Percentiles rank a stretch among this genome's conserved stretches.
Evolutionary conservation across 2,888 invertebrate species (phyloP).

Genomic region (Nasonovia ribisnigri): DNA sequence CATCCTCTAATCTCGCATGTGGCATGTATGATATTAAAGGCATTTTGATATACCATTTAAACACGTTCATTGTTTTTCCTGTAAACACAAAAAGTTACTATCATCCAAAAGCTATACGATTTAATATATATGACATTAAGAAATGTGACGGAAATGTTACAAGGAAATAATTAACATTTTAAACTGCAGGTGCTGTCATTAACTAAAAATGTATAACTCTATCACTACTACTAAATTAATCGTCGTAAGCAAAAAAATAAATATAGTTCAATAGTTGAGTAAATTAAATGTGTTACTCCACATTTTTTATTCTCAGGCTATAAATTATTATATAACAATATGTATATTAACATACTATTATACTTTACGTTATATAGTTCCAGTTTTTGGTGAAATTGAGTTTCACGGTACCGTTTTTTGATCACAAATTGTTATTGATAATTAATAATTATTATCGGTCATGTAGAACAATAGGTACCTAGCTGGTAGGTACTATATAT

Average conservation of each 20-base stretch:
- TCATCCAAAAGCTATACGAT: neutral
- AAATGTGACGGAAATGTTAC: neutral
- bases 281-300: neutral
- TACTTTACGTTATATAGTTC: neutral
- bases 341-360: neutral
- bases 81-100: neutral
- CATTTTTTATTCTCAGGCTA: neutral
- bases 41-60: neutral
- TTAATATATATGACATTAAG: neutral
- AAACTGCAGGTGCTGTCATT: neutral
- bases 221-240: neutral
- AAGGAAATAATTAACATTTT: neutral
- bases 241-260: neutral
- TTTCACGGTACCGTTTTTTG: neutral
- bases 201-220: neutral
- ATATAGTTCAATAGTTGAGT: neutral
- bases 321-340: neutral
- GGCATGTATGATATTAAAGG: neutral
- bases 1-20: constrained; percentile 12
- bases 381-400: neutral
- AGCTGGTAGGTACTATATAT: neutral
- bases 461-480: neutral
- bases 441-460: neutral
- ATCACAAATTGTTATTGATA: neutral
- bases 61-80: neutral